These are phyloP conservation scores for Argyrosomus japonicus DNA, from an alignment of 2,113 vertebrate species.

Conservation along the genomic window DNA sequence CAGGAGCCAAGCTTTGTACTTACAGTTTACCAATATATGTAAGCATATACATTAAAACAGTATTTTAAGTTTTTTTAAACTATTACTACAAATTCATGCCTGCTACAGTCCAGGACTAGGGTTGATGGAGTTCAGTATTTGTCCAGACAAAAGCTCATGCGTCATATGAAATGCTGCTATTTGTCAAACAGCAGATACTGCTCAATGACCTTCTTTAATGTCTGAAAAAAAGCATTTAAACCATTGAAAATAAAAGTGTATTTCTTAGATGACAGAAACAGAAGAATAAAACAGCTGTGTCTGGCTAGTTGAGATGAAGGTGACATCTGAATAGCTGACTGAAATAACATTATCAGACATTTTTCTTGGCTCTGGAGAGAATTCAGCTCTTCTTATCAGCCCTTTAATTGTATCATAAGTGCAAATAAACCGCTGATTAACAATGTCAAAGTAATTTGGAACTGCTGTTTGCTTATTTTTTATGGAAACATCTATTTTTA, in stretches of 20 bases:
- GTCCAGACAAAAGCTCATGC: not conserved
- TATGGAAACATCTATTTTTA: conserved; percentile 7
- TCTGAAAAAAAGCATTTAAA: not conserved
- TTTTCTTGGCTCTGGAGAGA: conserved; percentile 20
- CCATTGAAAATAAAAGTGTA: not conserved
- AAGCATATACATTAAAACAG: not conserved
- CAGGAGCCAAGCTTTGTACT: not conserved
- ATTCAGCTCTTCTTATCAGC: conserved; percentile 5
- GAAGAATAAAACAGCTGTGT: not conserved
- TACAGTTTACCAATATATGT: not conserved
- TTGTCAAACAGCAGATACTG: conserved; percentile 15
- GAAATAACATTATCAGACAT: conserved; percentile 33
- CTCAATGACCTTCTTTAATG: conserved; percentile 5
- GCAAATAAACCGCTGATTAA: conserved; percentile 30
- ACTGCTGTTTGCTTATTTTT: not conserved
- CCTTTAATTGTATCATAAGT: conserved; percentile 19
- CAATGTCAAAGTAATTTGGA: conserved; percentile 21
- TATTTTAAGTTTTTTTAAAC: not conserved
- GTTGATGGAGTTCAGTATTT: not conserved
- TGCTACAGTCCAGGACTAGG: not conserved
- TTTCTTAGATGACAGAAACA: conserved; percentile 6
- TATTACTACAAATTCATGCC: too few species aligned
- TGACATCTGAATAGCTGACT: conserved; percentile 18
- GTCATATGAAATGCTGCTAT: conserved; percentile 19
- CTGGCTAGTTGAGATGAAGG: conserved; percentile 2